phyloP scores from a whole-genome alignment of 2,797 vertebrate species.

The Typhlichthys subterraneus region DNA sequence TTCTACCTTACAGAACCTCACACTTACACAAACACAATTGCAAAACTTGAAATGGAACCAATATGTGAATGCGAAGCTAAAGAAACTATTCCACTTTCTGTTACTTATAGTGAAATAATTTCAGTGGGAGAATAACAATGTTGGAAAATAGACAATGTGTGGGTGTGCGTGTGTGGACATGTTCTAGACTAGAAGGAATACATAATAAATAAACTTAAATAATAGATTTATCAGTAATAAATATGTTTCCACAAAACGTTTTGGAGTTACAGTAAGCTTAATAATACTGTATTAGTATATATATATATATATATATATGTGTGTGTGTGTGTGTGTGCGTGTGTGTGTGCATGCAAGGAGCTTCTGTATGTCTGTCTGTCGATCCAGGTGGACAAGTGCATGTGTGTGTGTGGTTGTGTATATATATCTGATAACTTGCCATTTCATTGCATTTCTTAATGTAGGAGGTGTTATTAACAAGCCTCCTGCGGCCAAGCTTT shows the following conservation, averaged over 20 bases:
- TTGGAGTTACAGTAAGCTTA: no score
- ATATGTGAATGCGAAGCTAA: no score
- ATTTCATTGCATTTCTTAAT: slow-evolving; percentile 65
- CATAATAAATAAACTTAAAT: neutral
- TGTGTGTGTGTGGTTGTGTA: slow-evolving; percentile 7
- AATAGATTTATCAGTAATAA: neutral
- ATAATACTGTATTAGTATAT: neutral
- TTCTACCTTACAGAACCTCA: neutral
- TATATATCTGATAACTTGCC: slow-evolving; percentile 28
- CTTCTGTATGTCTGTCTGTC: neutral
- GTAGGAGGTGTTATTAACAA: slow-evolving; percentile 75
- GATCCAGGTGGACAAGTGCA: neutral
- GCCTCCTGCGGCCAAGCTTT: slow-evolving; percentile 68
- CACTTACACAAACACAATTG: neutral
- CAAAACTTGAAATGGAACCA: no score
- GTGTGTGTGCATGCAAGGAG: slow-evolving; percentile 23
- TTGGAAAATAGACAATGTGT: no score
- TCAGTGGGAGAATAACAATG: no score
- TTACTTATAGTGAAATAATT: no score
- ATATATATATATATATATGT: slow-evolving; percentile 21
- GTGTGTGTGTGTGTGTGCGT: slow-evolving; percentile 24
- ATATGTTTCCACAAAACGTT: neutral
- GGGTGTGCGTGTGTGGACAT: neutral
- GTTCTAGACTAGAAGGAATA: neutral
- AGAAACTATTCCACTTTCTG: no score